phyloP scores from a whole-genome alignment of 1,140 invertebrate species.

The Neodiprion virginianus region DNA sequence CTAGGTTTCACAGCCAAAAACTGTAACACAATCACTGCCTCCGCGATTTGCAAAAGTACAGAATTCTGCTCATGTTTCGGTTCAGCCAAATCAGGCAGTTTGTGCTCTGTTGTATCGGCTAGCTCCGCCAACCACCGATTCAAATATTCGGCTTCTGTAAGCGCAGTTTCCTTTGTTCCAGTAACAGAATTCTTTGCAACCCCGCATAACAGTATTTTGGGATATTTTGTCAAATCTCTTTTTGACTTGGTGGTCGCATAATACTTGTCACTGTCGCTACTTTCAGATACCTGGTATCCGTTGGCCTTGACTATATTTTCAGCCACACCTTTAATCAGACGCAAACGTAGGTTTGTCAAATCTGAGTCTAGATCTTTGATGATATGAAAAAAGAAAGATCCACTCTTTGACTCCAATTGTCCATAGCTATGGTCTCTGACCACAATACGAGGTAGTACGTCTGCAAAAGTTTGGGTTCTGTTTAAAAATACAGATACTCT shows the following conservation, averaged over 20 bases:
- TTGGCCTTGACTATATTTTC: conserved; percentile 51
- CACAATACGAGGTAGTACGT: conserved; percentile 36
- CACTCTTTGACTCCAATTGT: conserved; percentile 21
- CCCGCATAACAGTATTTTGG: conserved; percentile 54
- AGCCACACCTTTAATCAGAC: conserved; percentile 50
- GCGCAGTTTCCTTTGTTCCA: conserved; percentile 56
- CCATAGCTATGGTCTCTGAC: conserved; percentile 35
- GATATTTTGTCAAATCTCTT: conserved; percentile 35
- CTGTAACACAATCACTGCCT: conserved; percentile 69
- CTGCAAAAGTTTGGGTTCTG: conserved; percentile 31
- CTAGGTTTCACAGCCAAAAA: conserved; percentile 68
- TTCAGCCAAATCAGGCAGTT: conserved; percentile 45
- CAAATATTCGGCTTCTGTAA: conserved; percentile 54
- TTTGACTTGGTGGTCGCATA: conserved; percentile 60
- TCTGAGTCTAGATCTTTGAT: conserved; percentile 42
- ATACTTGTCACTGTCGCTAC: conserved; percentile 38
- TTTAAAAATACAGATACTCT: conserved; percentile 44
- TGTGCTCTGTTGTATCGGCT: conserved; percentile 54
- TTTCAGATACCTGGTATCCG: conserved; percentile 36
- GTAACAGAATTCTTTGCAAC: conserved; percentile 58
- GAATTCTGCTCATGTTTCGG: conserved; percentile 33
- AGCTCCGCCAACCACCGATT: conserved; percentile 39
- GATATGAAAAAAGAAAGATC: conserved; percentile 32
- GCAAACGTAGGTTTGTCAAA: conserved; percentile 49
- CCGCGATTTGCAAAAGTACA: conserved; percentile 61